Evolutionary conservation across 2,888 invertebrate genomes (phyloP).

Genomic region (Ptychoptera contaminata): DNA sequence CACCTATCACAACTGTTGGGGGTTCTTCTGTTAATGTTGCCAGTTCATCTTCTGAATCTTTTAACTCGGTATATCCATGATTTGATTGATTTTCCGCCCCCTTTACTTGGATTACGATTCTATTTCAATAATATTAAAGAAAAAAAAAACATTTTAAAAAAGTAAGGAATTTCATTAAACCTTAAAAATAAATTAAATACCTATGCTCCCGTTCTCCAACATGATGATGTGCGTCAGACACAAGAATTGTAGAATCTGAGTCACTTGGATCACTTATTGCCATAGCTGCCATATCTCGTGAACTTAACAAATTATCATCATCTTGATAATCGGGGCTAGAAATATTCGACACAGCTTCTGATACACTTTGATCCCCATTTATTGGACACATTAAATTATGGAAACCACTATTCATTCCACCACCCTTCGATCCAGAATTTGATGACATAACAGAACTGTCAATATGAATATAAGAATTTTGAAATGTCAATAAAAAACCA

Average conservation of each 20-base stretch:
- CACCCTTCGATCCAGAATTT: conserved; percentile 49
- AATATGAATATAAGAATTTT: too few relatives aligned
- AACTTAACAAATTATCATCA: conserved; percentile 63
- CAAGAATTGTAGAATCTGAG: conserved; percentile 75
- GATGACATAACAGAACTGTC: conserved; percentile 70
- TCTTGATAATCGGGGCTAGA: conserved; percentile 83
- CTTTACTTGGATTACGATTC: conserved; percentile 70
- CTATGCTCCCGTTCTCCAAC: conserved; percentile 19
- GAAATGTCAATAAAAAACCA: too few relatives aligned
- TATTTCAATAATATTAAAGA: conserved; percentile 28
- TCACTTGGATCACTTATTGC: conserved; percentile 78
- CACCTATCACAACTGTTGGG: conserved; percentile 15
- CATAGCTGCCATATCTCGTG: conserved; percentile 65
- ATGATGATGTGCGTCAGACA: conserved; percentile 58
- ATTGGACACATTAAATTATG: conserved; percentile 21
- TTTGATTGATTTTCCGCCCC: conserved; percentile 16
- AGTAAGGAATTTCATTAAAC: neutral
- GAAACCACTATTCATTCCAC: conserved; percentile 21
- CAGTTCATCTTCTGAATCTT: conserved; percentile 32
- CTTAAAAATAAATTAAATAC: neutral
- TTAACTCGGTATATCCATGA: conserved; percentile 18
- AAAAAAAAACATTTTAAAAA: neutral
- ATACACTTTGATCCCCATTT: conserved; percentile 59
- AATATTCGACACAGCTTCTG: conserved; percentile 77
- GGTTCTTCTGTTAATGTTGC: conserved; percentile 28